Conservation (phyloP, 2,888 invertebrate genomes). For the Clunio marinus region DNA sequence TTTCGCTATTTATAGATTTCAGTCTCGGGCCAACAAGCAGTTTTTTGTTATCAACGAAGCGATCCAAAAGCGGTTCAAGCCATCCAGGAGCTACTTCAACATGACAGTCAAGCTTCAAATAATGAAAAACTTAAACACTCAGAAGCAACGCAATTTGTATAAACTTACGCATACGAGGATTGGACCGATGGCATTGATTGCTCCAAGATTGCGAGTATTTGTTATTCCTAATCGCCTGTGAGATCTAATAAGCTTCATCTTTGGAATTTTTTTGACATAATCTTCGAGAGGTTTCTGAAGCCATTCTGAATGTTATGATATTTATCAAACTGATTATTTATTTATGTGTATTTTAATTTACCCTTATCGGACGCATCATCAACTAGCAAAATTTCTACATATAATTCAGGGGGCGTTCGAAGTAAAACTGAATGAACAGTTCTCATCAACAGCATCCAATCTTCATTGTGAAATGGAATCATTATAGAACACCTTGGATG, state of each 20-base stretch:
- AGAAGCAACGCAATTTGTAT: no score
- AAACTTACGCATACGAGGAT: no score
- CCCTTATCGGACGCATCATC: background rate
- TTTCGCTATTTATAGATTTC: background rate
- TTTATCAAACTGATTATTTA: no score
- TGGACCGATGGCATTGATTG: background rate
- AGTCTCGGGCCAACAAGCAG: background rate
- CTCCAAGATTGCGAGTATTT: background rate
- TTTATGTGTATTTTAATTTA: background rate
- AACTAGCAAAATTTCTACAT: slow-evolving; percentile 1
- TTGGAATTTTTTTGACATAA: slow-evolving; percentile 5
- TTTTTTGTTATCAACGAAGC: background rate
- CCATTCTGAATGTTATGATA: no score
- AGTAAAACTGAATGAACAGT: background rate
- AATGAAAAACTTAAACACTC: no score
- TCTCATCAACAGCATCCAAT: background rate
- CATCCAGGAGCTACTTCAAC: background rate
- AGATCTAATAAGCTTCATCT: background rate
- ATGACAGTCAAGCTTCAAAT: slow-evolving; percentile 7
- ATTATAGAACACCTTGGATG: background rate
- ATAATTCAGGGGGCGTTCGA: background rate
- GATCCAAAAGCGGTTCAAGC: background rate
- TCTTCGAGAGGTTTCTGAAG: background rate
- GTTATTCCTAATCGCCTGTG: background rate
- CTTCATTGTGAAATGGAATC: slow-evolving; percentile 19